These are phyloP conservation scores for Cryptus viduatorius DNA, from an alignment of 2,888 invertebrate species.

Conservation along the genomic window DNA sequence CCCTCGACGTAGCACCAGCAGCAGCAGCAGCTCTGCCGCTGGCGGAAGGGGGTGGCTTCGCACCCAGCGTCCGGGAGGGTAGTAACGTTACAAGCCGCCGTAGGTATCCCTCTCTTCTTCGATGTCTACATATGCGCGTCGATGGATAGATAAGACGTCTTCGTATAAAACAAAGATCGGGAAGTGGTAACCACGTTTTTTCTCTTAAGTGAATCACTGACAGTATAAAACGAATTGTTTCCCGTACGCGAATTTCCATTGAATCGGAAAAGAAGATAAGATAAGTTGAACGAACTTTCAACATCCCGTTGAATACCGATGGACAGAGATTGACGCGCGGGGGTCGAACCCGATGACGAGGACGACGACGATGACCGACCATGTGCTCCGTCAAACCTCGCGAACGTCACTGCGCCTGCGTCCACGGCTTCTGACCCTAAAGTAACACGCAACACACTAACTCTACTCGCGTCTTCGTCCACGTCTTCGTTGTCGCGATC, in stretches of 20 bases:
- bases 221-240: background rate
- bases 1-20: slow-evolving; percentile 63
- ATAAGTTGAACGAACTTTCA: background rate
- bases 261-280: slow-evolving; percentile 20
- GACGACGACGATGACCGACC: slow-evolving; percentile 74
- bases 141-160: slow-evolving; percentile 60
- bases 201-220: background rate
- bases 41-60: slow-evolving; percentile 68
- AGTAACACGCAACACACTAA: slow-evolving; percentile 61
- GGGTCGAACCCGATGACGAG: slow-evolving; percentile 38
- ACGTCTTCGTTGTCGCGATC: slow-evolving; percentile 38
- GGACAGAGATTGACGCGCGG: slow-evolving; percentile 48
- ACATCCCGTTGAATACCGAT: slow-evolving; percentile 7
- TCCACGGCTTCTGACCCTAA: slow-evolving; percentile 80
- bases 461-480: slow-evolving; percentile 63
- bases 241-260: slow-evolving; percentile 16
- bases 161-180: background rate
- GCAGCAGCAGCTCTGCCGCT: slow-evolving; percentile 66
- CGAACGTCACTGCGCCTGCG: slow-evolving; percentile 83
- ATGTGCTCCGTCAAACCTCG: slow-evolving; percentile 82
- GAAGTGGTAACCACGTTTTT: background rate
- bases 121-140: slow-evolving; percentile 51
- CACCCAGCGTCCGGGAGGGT: slow-evolving; percentile 65
- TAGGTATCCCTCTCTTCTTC: slow-evolving; percentile 66
- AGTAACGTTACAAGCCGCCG: slow-evolving; percentile 66